Evolutionary conservation across 2,797 vertebrate genomes (phyloP), one percentile per base, ranked within the genome.

Genomic region (Acestrorhynchus altus): DNA sequence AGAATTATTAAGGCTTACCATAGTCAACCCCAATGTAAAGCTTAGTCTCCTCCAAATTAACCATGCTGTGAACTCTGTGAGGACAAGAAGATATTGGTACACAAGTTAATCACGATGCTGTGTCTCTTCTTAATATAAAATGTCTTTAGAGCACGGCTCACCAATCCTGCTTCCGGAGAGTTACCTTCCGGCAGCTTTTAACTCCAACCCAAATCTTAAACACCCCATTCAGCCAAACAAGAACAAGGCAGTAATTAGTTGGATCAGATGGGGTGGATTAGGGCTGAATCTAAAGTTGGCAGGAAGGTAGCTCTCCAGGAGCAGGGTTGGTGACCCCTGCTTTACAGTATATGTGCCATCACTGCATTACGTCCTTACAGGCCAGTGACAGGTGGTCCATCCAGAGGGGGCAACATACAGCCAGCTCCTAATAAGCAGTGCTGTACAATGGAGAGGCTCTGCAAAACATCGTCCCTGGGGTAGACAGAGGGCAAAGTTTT

Each of bases 341-440:
- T n/a, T n/a, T n/a, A n/a, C n/a, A n/a, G 2, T 2, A 2, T 35
- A 35, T 35, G 2, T 35, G 6, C 31, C 6, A 35, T 35, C 2
- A 35, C 6, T 35, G 31, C 31, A 35, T 2, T 35, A 46, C 57
- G 8, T 13, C 8, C 97, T 96, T 93, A 98, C 98, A 98, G 92
- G 86, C 96, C 94, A 84, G 94, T 81, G 61, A 98, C 92, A 49
- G 90, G 92, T 46, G 95, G 92, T 88, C 97, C 97, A 90, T 95
- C 92, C 75, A 99, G 87, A 49, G 95, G 94, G 83, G 96, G 96
- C 82, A 99, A 90, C 90, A 98, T 83, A 87, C 95, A 97, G 77
- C 96, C 98, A 74, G 97, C 96, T 83, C 98, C 97, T 74, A 98
- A 95, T 72, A 98, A 91, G 90, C 97, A 96, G 91, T 97, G 97